Percentiles rank a stretch among this genome's conserved stretches.
phyloP scores from a whole-genome alignment of 2,113 vertebrate species.

The Zapus hudsonius region DNA sequence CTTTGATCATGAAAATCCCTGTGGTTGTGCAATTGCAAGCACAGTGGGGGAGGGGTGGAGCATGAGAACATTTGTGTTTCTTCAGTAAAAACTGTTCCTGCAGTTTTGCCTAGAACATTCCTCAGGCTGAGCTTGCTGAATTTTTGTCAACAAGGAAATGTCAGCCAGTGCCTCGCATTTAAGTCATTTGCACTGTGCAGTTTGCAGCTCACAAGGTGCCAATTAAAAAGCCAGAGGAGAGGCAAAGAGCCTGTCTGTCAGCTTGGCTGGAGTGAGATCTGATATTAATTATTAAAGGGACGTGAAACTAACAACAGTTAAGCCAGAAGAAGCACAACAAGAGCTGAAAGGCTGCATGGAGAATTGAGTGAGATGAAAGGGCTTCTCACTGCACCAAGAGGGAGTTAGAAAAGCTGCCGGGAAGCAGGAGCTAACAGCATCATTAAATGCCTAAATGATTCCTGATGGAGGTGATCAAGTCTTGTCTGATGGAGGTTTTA shows the following conservation, averaged over 20 bases:
- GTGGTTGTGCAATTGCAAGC: not conserved
- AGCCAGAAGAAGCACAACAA: not conserved
- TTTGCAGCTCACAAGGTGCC: slow-evolving; percentile 70
- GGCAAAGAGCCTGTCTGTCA: slow-evolving; percentile 65
- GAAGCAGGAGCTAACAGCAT: not conserved
- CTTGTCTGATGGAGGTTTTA: not conserved
- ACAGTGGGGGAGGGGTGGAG: rapidly evolving
- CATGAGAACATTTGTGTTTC: not conserved
- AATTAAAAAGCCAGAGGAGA: slow-evolving; percentile 77
- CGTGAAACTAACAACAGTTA: slow-evolving; percentile 54
- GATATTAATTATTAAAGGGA: slow-evolving; percentile 75
- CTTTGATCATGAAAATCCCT: not conserved
- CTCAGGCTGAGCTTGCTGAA: slow-evolving; percentile 41
- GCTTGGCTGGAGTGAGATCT: slow-evolving; percentile 50
- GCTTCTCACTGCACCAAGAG: not conserved
- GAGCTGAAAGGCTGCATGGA: not conserved
- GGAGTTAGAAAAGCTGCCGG: not conserved
- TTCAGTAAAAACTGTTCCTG: not conserved
- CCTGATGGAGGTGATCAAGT: not conserved
- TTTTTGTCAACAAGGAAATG: slow-evolving; percentile 65
- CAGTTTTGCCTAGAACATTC: slow-evolving; percentile 44
- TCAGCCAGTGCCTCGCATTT: slow-evolving; percentile 68
- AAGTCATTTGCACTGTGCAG: slow-evolving; percentile 71
- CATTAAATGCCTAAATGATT: not conserved
- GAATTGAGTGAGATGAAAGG: not conserved